Evolutionary conservation across 2,888 invertebrate genomes (phyloP).

Genomic region (Taenaris catops): DNA sequence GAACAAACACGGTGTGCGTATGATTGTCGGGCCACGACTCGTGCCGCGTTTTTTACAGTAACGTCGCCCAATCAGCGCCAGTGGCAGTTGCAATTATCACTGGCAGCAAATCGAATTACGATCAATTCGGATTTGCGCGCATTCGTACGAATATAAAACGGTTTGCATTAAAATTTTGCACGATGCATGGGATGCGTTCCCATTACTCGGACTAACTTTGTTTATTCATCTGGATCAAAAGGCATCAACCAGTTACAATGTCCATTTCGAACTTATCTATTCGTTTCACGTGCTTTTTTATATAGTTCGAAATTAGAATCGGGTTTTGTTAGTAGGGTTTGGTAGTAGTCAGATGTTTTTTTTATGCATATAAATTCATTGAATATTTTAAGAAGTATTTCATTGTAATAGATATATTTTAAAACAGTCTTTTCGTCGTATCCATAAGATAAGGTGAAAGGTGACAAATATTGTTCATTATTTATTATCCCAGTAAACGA

Average conservation of each 20-base stretch:
- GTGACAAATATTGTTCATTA: too few species aligned
- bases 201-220: constrained; percentile 67
- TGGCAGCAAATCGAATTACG: constrained; percentile 77
- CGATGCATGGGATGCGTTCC: constrained; percentile 75
- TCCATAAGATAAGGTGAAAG: too few species aligned
- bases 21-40: constrained; percentile 52
- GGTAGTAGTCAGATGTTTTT: too few species aligned
- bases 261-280: constrained; percentile 3
- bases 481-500: too few species aligned
- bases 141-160: constrained; percentile 78
- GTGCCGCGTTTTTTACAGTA: constrained; percentile 51
- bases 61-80: constrained; percentile 71
- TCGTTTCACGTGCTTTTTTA: not conserved
- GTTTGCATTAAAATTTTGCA: constrained; percentile 78
- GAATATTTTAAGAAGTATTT: too few species aligned
- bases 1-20: constrained; percentile 65
- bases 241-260: constrained; percentile 23
- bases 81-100: constrained; percentile 80
- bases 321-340: too few species aligned
- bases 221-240: constrained; percentile 36
- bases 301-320: too few species aligned
- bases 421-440: too few species aligned
- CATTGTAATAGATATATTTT: too few species aligned
- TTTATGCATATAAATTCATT: too few species aligned
- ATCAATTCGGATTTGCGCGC: constrained; percentile 80